A percentile compares a stretch with the other conserved stretches of the same genome.
These are phyloP conservation scores for Hystrix brachyura DNA, from an alignment of 2,113 vertebrate species.

Conservation along the genomic window DNA sequence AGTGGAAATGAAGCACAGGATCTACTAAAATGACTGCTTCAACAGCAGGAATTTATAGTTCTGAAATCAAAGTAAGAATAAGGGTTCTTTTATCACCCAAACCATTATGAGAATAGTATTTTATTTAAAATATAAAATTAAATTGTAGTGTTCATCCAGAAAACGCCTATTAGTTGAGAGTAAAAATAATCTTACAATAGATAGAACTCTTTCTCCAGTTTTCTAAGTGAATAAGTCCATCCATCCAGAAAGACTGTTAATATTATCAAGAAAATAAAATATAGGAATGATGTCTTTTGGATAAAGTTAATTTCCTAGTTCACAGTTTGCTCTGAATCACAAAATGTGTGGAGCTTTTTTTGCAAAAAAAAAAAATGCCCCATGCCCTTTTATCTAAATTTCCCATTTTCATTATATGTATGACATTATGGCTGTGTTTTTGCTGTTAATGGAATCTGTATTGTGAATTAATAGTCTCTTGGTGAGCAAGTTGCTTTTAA, in stretches of 20 bases:
- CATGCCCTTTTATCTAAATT: background rate
- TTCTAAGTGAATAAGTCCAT: background rate
- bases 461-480: slow-evolving; percentile 43
- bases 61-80: background rate
- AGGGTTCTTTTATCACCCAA: background rate
- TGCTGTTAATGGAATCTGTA: slow-evolving; percentile 59
- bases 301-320: background rate
- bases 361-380: background rate
- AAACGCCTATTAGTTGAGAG: background rate
- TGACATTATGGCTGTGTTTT: background rate
- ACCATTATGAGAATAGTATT: background rate
- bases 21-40: background rate
- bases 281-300: background rate
- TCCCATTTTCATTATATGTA: slow-evolving; percentile 52
- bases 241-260: background rate
- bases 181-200: background rate
- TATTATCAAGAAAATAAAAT: background rate
- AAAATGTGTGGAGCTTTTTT: background rate
- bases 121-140: slow-evolving; percentile 10
- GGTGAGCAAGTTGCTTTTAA: slow-evolving; percentile 66
- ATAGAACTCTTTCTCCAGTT: background rate
- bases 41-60: background rate
- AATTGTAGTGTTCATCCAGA: background rate
- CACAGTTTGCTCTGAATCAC: background rate
- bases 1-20: background rate